Percentiles rank a stretch among this genome's conserved stretches.
phyloP scores from a whole-genome alignment of 1,140 invertebrate genomes.

The Bombus superbus region DNA sequence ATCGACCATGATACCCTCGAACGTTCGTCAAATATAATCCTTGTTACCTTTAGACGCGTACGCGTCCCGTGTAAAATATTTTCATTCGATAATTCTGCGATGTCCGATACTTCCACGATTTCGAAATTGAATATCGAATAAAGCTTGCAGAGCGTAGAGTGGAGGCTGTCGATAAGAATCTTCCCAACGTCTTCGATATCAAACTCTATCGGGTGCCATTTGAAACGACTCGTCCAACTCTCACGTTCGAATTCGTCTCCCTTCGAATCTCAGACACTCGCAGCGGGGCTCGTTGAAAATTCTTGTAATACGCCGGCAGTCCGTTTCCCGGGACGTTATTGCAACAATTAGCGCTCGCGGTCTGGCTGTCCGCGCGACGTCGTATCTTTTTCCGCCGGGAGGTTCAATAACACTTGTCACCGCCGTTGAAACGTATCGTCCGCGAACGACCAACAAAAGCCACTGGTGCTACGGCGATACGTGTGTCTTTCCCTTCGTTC shows the following conservation, averaged over 20 bases:
- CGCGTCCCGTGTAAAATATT: background rate
- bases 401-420: slow-evolving; percentile 37
- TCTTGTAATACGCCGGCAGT: background rate
- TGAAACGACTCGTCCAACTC: background rate
- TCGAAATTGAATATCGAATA: too few species aligned
- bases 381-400: slow-evolving; percentile 19
- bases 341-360: slow-evolving; percentile 26
- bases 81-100: background rate
- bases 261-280: background rate
- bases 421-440: slow-evolving; percentile 23
- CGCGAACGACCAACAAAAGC: slow-evolving; percentile 24
- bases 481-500: slow-evolving; percentile 4
- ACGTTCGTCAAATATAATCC: background rate
- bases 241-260: background rate
- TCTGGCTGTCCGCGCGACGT: background rate
- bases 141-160: background rate
- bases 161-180: background rate
- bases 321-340: background rate
- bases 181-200: background rate
- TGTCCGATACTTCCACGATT: background rate
- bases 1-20: background rate
- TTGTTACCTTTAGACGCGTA: background rate
- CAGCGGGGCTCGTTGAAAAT: background rate
- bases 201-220: background rate
- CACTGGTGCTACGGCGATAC: slow-evolving; percentile 7